These are phyloP conservation scores for Siniperca obscura DNA, from an alignment of 2,797 vertebrate species.

Conservation along the genomic window DNA sequence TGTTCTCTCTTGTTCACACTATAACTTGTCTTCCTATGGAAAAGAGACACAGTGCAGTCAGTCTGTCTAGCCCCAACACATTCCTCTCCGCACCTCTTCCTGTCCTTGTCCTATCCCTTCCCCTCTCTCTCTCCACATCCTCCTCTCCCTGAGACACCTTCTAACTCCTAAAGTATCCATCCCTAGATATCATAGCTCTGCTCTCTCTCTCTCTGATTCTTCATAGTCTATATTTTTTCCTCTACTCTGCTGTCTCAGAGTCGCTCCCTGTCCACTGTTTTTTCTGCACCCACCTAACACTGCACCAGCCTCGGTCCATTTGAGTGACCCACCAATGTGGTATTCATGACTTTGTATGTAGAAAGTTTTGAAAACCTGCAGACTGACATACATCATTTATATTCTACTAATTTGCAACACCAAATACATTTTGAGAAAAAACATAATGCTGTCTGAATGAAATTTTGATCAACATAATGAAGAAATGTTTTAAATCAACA, in stretches of 20 bases:
- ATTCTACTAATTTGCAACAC: background rate
- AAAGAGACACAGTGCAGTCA: background rate
- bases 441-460: background rate
- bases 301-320: background rate
- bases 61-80: constrained; percentile 44
- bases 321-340: background rate
- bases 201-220: background rate
- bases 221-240: background rate
- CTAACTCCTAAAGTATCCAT: constrained; percentile 5
- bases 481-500: background rate
- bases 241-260: background rate
- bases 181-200: background rate
- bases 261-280: background rate
- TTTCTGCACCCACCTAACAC: background rate
- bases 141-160: constrained; percentile 17
- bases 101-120: constrained; percentile 51
- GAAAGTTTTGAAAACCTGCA: background rate
- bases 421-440: background rate
- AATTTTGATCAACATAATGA: background rate
- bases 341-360: background rate
- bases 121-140: constrained; percentile 45
- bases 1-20: background rate
- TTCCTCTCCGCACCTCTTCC: constrained; percentile 65
- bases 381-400: background rate
- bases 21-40: constrained; percentile 2